Evolutionary conservation across 2,888 invertebrate species (phyloP), one percentile per base, ranked within the genome.

Genomic region (Phengaris arion): DNA sequence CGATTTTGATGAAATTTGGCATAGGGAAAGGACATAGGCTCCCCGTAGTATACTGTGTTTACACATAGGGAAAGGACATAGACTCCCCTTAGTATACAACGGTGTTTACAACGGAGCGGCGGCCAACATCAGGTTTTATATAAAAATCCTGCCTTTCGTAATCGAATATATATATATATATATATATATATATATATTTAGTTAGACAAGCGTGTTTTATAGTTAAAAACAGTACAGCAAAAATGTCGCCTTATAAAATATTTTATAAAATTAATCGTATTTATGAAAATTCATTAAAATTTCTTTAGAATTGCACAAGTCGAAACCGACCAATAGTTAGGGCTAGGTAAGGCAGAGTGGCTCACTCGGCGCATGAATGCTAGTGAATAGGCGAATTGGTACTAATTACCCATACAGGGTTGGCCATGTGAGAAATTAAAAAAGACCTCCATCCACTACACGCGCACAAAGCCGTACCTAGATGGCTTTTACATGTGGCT

Each of bases 371-470:
- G 77, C 84, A 85, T 87, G 88, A 87, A 83, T 86, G 79, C 83
- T 76, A 79, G 80, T 91, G 91, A 91, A 92, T 91, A 90, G 89
- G 86, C 81, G 89, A 87, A 92, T 91, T 90, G 91, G 87, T 89
- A 87, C 91, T 93, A 93, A 93, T 93, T 93, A 92, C 89, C 91
- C 90, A 92, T 89, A 91, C 88, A 84, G 78, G 83, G 79, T 84
- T 85, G 84, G 80, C 88, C 90, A 87, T 83, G 91, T 89, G 92
- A 90, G 87, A 91, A 92, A 92, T 93, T 90, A 91, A 91, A 93
- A 88, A 90, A 89, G 86, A 82, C 83, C 83, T 82, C 80, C 81
- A 74, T 82, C 80, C 81, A 74, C 79, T 80, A 77, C 78, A 77
- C 77, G 75, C 77, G 70, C 75, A 75, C 75, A 77, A 59, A 77